Base-by-base conservation (phyloP, 2,797 vertebrate genomes). In the Tarsius wallacei region DNA sequence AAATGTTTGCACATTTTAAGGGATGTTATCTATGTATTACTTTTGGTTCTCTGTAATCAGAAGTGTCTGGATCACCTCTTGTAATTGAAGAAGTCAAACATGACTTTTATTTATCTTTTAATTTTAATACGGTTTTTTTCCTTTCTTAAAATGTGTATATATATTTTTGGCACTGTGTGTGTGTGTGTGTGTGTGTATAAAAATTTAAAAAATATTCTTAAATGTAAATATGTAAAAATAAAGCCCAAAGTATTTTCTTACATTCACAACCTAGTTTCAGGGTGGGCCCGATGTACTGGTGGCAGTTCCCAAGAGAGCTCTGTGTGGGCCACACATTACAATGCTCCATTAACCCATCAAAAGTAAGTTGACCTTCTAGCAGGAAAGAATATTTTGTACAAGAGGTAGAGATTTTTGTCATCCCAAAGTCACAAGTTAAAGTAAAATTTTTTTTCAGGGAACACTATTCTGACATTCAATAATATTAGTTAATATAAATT, bases 271-370 rank as follows among this genome's bases (percentile, higher is more conserved):
- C 89, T 96, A 66, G 70, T 94, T 85, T 94, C 15, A 80, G 76
- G n/a, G 33, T 78, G 10, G 7, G 81, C 36, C 78, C 59, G 90
- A 82, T 91, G 87, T 94, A 66, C 94, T 95, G 17, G 88, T 94
- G 51, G 82, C 36, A 96, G 31, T 90, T 84, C 31, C 49, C 71
- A 33, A 90, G 36, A 87, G 42, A 95, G 59, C 19, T 93, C 76
- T 21, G 31, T 92, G 94, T 94, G 87, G 94, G 87, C 93, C 84
- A 97, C 78, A 88, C 17, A 93, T 90, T 96, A 96, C 95, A 96
- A 97, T 71, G 93, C 88, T 94, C 96, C 97, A 97, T 96, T 98
- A 95, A 97, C 78, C 70, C 49, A 92, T 97, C 90, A 87, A 94
- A 94, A 82, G 26, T 90, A 87, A 92, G 64, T 74, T 91, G 94